Evolutionary conservation across 1,140 invertebrate genomes (phyloP), one percentile per base, ranked within the genome.

Genomic region (Drosophila bifasciata): DNA sequence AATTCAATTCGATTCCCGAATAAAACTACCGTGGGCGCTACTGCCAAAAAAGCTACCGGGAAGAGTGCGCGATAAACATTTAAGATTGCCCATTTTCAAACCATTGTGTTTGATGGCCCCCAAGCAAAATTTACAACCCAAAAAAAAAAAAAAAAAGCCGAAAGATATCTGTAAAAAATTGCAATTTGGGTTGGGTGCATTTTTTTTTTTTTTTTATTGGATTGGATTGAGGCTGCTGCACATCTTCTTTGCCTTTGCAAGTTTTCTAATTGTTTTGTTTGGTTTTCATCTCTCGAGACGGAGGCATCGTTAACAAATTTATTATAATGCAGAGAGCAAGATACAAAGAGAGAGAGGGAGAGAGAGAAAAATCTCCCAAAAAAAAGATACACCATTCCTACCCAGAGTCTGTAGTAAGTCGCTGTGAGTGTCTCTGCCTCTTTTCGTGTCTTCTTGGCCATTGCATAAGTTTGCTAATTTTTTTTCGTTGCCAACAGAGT

Each of bases 381-480:
- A 32, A 50, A 13, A 25, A 36, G 21, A 43, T 15, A 17, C 16
- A 45, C 43, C 36, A 46, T 48, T 57, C 39, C 40, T 28, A 23
- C 21, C 52, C 32, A 36, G 32, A 36, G 32, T 36, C 43, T n/a
- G n/a, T n/a, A n/a, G n/a, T n/a, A 21, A 39, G 19, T 43, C 25
- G n/a, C 32, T 36, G 11, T n/a, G n/a, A n/a, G n/a, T 1, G 32
- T 1, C 11, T 0, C 32, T 36, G 32, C 44, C 43, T 48, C 43
- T 25, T 60, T 43, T 77, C 75, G 74, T 79, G 69, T 66, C 73
- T 73, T 75, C 77, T 73, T 84, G 77, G 68, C 49, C 81, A 72
- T 89, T 89, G 80, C 85, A 89, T 89, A 89, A 89, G 78, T 56
- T 74, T 64, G 86, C 78, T 85, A 85, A 69, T 81, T 79, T 81